Evolutionary conservation across 2,888 invertebrate genomes (phyloP).

Genomic region (Acanthosepion pharaonis): DNA sequence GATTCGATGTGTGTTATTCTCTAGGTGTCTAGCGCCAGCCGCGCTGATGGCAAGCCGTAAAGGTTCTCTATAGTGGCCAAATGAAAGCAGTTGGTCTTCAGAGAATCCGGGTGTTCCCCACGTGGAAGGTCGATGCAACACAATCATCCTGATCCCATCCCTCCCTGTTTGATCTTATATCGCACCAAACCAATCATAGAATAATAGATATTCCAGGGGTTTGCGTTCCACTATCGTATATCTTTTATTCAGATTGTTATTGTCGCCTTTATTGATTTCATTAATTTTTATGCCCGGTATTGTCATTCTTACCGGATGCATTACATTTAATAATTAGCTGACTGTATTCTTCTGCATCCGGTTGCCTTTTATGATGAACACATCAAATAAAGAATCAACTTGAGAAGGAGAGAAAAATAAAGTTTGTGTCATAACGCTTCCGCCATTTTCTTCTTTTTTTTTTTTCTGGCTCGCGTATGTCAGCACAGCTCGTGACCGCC

Average conservation of each 20-base stretch:
- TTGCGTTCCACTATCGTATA: too few relatives aligned
- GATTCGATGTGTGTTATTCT: too few relatives aligned
- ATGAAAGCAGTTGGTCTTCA: too few relatives aligned
- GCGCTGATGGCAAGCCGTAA: too few relatives aligned
- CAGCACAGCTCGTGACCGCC: background rate
- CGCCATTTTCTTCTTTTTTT: background rate
- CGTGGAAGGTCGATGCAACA: too few relatives aligned
- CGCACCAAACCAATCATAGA: too few relatives aligned
- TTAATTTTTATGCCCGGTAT: background rate
- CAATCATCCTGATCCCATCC: too few relatives aligned
- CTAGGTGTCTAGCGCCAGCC: too few relatives aligned
- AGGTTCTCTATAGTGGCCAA: too few relatives aligned
- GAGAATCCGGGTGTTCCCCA: too few relatives aligned
- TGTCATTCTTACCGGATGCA: background rate
- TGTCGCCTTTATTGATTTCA: background rate
- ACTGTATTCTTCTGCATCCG: background rate
- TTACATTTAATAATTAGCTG: conserved; percentile 20
- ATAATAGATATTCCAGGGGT: too few relatives aligned
- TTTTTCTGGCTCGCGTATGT: background rate
- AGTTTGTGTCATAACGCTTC: background rate
- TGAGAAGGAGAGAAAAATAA: background rate
- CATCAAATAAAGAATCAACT: background rate
- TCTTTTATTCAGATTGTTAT: background rate
- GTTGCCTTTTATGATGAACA: background rate
- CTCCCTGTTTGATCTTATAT: too few relatives aligned